Conservation (phyloP, 2,888 invertebrate genomes). For the Adelphocoris suturalis region DNA sequence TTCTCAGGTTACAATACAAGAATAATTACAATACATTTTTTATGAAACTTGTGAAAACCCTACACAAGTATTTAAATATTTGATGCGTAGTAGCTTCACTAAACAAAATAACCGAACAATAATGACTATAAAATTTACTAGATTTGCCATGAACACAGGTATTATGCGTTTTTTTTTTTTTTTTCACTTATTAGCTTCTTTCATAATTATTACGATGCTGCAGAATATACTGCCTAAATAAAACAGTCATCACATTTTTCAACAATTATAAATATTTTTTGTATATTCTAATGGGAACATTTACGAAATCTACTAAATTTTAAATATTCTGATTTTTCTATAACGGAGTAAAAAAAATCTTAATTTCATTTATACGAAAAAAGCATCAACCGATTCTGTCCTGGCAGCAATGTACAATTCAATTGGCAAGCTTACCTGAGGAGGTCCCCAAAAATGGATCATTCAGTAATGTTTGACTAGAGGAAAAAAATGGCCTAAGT, state of each 20-base stretch:
- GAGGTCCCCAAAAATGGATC: conserved; percentile 76
- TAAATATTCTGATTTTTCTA: not conserved
- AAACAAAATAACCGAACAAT: conserved; percentile 24
- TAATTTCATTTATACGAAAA: not conserved
- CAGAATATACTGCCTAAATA: not conserved
- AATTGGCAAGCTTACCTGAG: conserved; percentile 57
- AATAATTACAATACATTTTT: not conserved
- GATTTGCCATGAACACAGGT: conserved; percentile 45
- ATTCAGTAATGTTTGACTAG: conserved; percentile 88
- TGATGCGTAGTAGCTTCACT: conserved; percentile 5
- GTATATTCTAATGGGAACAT: conserved; percentile 22
- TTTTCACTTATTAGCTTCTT: not conserved
- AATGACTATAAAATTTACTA: conserved; percentile 43
- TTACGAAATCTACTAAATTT: conserved; percentile 10
- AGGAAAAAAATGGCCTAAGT: conserved; percentile 95
- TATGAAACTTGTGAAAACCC: not conserved
- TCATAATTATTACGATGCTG: too few relatives aligned
- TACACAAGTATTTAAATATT: not conserved
- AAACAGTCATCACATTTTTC: conserved; percentile 24
- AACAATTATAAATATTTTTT: not conserved
- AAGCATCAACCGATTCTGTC: not conserved
- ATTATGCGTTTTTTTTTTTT: conserved; percentile 8
- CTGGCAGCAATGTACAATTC: conserved; percentile 3
- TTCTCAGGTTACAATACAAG: too few relatives aligned
- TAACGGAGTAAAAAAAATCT: not conserved